Conservation (phyloP, 2,113 vertebrate genomes). For the Catharus bicknelli region DNA sequence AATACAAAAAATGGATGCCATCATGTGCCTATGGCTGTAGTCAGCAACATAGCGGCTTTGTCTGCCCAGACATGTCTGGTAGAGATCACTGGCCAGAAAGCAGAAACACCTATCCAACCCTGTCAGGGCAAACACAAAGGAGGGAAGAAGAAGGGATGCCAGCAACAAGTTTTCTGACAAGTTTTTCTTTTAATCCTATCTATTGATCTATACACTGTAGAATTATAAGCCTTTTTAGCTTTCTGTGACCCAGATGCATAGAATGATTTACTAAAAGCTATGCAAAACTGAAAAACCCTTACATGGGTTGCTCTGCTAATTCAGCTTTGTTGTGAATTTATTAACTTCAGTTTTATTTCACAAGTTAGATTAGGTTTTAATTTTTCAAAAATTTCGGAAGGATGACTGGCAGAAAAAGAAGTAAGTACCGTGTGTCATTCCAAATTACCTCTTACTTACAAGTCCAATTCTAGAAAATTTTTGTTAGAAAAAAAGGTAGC, state of each 20-base stretch:
- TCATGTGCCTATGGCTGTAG: neutral
- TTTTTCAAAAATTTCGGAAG: neutral
- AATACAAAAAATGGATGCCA: neutral
- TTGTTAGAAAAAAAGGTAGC: neutral
- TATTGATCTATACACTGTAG: neutral
- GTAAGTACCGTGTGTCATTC: neutral
- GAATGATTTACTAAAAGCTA: neutral
- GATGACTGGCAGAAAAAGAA: neutral
- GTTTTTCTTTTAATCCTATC: neutral
- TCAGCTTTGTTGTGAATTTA: neutral
- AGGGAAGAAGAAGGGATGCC: neutral
- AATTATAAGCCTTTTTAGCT: neutral
- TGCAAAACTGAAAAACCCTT: neutral
- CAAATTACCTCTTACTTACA: neutral
- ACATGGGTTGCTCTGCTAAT: neutral
- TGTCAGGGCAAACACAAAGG: neutral
- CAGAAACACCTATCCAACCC: neutral
- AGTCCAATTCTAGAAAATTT: neutral
- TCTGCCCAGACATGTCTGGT: neutral
- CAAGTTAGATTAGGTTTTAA: neutral
- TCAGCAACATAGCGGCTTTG: neutral
- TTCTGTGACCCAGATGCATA: fast-evolving
- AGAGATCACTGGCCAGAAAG: neutral
- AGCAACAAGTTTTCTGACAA: neutral
- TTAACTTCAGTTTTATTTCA: neutral